phyloP scores from a whole-genome alignment of 2,888 invertebrate genomes.

The Epinotia brunnichana region DNA sequence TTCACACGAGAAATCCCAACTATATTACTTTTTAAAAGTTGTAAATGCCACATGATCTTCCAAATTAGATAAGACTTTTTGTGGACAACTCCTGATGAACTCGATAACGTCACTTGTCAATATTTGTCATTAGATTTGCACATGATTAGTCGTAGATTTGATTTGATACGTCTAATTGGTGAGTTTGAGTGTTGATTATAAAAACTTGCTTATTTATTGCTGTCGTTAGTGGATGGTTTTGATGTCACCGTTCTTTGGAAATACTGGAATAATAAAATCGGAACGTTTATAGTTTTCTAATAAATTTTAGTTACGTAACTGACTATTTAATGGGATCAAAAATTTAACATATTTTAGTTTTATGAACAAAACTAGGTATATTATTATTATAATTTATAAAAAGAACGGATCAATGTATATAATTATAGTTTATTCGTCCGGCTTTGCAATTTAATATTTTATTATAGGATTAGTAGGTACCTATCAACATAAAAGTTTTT shows the following conservation, averaged over 20 bases:
- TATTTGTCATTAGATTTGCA: constrained; percentile 54
- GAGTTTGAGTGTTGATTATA: constrained; percentile 27
- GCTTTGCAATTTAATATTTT: too few species aligned
- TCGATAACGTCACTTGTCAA: constrained; percentile 56
- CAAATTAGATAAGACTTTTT: not conserved
- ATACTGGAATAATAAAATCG: not conserved
- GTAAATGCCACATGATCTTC: not conserved
- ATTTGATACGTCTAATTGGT: constrained; percentile 35
- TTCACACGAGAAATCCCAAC: constrained; percentile 49
- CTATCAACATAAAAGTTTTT: too few species aligned
- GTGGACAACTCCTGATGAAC: constrained; percentile 49
- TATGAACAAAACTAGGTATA: too few species aligned
- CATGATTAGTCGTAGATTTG: constrained; percentile 49
- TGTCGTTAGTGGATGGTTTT: constrained; percentile 13
- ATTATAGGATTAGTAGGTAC: too few species aligned
- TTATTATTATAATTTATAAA: too few species aligned
- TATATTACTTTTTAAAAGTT: not conserved
- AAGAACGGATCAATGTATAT: too few species aligned
- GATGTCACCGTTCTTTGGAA: not conserved
- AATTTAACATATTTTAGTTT: too few species aligned
- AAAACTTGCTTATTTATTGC: constrained; percentile 16
- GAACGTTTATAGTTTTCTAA: not conserved
- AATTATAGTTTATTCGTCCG: too few species aligned
- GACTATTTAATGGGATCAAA: too few species aligned
- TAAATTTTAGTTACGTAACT: too few species aligned